Evolutionary conservation across 2,888 invertebrate genomes (phyloP).

Genomic region (Seladonia tumulorum): DNA sequence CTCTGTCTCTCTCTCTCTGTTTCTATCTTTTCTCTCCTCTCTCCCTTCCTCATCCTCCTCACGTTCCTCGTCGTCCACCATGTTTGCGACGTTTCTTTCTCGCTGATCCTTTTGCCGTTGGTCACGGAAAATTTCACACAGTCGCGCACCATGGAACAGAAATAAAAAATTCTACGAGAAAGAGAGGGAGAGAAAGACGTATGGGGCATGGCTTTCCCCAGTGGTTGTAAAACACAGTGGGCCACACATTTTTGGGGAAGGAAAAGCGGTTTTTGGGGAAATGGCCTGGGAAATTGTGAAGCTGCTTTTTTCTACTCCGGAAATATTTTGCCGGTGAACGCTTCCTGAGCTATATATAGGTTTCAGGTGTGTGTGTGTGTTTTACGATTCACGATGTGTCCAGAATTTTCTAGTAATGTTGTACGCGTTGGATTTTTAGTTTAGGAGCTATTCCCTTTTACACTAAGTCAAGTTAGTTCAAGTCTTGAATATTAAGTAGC

Average conservation of each 20-base stretch:
- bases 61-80: neutral
- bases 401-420: neutral
- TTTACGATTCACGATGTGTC: neutral
- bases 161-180: neutral
- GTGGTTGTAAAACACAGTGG: neutral
- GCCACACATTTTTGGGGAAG: neutral
- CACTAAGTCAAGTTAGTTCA: too few relatives aligned
- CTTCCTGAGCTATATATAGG: neutral
- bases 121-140: constrained; percentile 1
- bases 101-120: constrained; percentile 19
- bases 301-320: neutral
- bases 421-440: too few relatives aligned
- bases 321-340: neutral
- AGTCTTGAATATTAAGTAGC: too few relatives aligned
- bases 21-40: neutral
- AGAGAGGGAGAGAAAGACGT: neutral
- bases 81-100: constrained; percentile 33
- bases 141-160: neutral
- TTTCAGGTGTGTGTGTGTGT: neutral
- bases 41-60: constrained; percentile 2
- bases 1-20: neutral
- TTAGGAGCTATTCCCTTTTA: too few relatives aligned
- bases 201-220: too few relatives aligned
- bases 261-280: neutral
- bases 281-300: neutral